Percentiles rank a stretch among this genome's conserved stretches.
These are phyloP conservation scores for Dendrocincla fuliginosa DNA, from an alignment of 2,797 vertebrate genomes.

Conservation along the genomic window DNA sequence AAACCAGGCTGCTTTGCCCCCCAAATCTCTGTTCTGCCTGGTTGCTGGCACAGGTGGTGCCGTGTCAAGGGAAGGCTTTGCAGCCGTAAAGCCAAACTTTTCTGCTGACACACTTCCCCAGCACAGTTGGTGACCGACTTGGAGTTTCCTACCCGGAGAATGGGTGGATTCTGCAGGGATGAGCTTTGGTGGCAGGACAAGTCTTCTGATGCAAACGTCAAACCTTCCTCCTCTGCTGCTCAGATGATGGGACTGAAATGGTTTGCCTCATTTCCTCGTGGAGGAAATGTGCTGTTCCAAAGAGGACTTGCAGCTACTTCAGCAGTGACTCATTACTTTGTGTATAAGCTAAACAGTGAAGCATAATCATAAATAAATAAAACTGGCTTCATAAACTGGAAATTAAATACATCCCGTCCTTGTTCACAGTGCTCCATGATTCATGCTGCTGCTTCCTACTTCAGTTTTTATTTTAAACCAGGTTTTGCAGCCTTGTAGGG, in stretches of 20 bases:
- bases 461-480: background rate
- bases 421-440: background rate
- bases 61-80: background rate
- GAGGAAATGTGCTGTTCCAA: slow-evolving; percentile 42
- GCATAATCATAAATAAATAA: slow-evolving; percentile 65
- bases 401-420: slow-evolving; percentile 46
- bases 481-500: background rate
- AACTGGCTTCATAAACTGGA: slow-evolving; percentile 47
- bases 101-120: background rate
- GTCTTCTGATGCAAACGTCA: background rate
- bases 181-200: background rate
- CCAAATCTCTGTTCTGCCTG: fast-evolving
- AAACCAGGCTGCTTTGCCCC: background rate
- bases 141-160: background rate
- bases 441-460: slow-evolving; percentile 27
- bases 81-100: background rate
- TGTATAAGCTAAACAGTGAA: slow-evolving; percentile 50
- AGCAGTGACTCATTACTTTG: slow-evolving; percentile 54
- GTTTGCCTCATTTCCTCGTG: slow-evolving; percentile 21
- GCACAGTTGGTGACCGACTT: background rate
- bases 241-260: background rate
- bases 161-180: background rate
- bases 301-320: slow-evolving; percentile 38
- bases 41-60: background rate
- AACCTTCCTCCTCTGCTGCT: background rate